Percentiles rank a stretch among this genome's conserved stretches.
Conservation (phyloP, 64 coral and sea anemone species). For the Montipora capricornis region DNA sequence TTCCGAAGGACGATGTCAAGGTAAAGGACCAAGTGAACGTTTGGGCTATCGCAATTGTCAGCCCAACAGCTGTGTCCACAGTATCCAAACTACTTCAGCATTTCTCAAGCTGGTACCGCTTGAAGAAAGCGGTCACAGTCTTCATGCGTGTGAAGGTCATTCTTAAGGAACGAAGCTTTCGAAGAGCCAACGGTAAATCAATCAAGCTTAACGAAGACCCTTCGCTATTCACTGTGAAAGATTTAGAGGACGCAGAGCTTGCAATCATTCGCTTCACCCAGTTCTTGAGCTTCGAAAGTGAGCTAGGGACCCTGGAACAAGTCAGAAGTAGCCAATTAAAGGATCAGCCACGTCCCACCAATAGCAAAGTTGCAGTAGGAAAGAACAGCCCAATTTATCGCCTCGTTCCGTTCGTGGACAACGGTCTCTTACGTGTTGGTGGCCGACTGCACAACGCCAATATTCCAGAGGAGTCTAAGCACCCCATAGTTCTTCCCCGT, state of each 20-base stretch:
- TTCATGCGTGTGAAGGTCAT: not conserved
- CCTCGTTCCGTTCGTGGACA: no score
- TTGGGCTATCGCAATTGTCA: not conserved
- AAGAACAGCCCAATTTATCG: no score
- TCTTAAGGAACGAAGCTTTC: not conserved
- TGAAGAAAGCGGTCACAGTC: not conserved
- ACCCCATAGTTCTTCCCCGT: no score
- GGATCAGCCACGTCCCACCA: no score
- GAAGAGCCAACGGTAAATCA: not conserved
- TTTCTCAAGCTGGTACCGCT: not conserved
- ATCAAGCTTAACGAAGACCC: not conserved
- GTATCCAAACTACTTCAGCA: not conserved
- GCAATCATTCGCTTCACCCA: constrained; percentile 40
- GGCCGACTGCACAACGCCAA: no score
- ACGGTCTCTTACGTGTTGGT: no score
- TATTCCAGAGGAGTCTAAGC: no score
- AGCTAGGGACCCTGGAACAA: not conserved
- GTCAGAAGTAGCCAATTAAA: no score
- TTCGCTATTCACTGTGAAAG: constrained; percentile 24
- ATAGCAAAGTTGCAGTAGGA: no score
- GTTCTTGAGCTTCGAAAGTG: not conserved
- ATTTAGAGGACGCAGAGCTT: constrained; percentile 66
- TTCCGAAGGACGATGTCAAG: not conserved
- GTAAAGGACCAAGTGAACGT: not conserved
- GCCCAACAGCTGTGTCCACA: not conserved